A percentile compares a stretch with the other conserved stretches of the same genome.
Evolutionary conservation across 2,797 vertebrate species (phyloP).

Genomic region (Salmo trutta): DNA sequence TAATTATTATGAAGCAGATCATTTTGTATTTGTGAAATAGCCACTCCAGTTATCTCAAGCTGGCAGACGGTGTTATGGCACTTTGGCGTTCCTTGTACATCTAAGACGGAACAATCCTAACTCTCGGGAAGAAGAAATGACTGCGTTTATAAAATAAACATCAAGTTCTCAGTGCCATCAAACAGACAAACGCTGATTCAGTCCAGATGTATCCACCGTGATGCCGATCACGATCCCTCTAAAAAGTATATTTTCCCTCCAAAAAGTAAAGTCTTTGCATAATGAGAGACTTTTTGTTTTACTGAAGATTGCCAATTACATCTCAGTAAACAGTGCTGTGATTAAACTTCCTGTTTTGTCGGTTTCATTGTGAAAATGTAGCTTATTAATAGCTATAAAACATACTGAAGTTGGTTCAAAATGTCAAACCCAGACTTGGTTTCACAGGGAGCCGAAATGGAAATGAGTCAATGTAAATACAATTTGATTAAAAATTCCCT

Average conservation of each 20-base stretch:
- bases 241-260: slow-evolving; percentile 57
- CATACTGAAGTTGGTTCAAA: slow-evolving; percentile 72
- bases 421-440: slow-evolving; percentile 74
- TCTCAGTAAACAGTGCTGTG: slow-evolving; percentile 70
- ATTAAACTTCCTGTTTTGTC: slow-evolving; percentile 58
- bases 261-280: slow-evolving; percentile 51
- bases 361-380: slow-evolving; percentile 67
- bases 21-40: slow-evolving; percentile 70
- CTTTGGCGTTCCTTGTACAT: background rate
- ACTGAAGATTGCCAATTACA: slow-evolving; percentile 74
- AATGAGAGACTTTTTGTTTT: background rate
- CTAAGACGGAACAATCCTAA: background rate
- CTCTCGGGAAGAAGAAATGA: background rate
- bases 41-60: slow-evolving; percentile 54
- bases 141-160: background rate
- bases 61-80: slow-evolving; percentile 39
- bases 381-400: slow-evolving; percentile 60
- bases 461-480: slow-evolving; percentile 82
- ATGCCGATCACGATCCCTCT: background rate
- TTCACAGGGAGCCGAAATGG: slow-evolving; percentile 68
- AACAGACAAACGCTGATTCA: background rate
- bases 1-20: slow-evolving; percentile 67
- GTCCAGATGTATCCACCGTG: slow-evolving; percentile 6
- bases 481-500: slow-evolving; percentile 78
- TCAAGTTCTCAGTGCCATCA: background rate